phyloP scores from a whole-genome alignment of 2,113 vertebrate genomes.

The Perca fluviatilis region DNA sequence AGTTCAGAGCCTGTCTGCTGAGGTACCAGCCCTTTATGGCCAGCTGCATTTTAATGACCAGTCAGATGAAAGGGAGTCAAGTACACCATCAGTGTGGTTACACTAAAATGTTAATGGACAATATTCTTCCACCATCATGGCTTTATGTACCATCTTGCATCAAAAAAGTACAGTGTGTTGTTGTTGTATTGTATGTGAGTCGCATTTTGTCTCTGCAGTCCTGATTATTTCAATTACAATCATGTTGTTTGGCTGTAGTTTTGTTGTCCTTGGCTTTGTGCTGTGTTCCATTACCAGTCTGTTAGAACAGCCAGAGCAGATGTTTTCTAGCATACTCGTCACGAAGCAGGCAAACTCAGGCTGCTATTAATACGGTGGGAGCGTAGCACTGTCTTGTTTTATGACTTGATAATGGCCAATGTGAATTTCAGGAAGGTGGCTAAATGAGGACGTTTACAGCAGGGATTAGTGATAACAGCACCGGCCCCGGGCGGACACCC shows the following conservation, averaged over 20 bases:
- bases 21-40: constrained; percentile 13
- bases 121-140: constrained; percentile 39
- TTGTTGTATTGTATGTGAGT: constrained; percentile 28
- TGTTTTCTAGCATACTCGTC: constrained; percentile 56
- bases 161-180: constrained; percentile 13
- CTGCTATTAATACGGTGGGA: constrained; percentile 54
- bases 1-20: constrained; percentile 14
- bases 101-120: constrained; percentile 49
- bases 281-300: constrained; percentile 46
- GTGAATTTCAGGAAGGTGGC: constrained; percentile 64
- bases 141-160: constrained; percentile 36
- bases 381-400: constrained; percentile 58
- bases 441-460: constrained; percentile 69
- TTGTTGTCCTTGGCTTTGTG: constrained; percentile 60
- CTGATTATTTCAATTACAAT: constrained; percentile 59
- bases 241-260: constrained; percentile 45
- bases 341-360: constrained; percentile 40
- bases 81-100: constrained; percentile 27
- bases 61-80: constrained; percentile 55
- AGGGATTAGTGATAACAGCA: constrained; percentile 61
- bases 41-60: constrained; percentile 49
- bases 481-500: constrained; percentile 23
- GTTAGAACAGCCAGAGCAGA: constrained; percentile 59
- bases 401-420: constrained; percentile 69
- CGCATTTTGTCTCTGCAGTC: constrained; percentile 46